phyloP scores from a whole-genome alignment of 2,113 vertebrate species.

The Sclerurus mexicanus region DNA sequence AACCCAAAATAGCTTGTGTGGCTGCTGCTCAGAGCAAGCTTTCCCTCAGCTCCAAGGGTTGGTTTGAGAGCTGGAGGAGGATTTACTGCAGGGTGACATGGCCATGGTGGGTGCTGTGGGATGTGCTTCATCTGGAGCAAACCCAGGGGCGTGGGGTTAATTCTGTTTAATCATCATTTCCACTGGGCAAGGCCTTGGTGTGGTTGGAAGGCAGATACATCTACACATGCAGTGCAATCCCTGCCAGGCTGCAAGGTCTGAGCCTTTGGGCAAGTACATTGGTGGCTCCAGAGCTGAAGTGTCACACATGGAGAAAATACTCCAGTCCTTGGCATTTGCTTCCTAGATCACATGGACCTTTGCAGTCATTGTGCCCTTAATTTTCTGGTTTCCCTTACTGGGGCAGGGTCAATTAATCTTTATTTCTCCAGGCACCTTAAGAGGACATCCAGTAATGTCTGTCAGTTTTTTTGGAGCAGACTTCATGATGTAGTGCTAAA shows the following conservation, averaged over 20 bases:
- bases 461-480: neutral
- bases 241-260: neutral
- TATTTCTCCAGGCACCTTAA: neutral
- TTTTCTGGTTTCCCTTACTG: neutral
- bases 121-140: neutral
- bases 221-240: neutral
- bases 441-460: neutral
- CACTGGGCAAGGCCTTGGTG: neutral
- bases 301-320: neutral
- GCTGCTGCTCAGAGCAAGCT: neutral
- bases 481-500: neutral
- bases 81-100: neutral
- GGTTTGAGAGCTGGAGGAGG: neutral
- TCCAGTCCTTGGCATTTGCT: neutral
- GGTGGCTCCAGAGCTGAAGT: neutral
- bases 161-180: neutral
- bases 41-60: neutral
- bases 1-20: constrained; percentile 41
- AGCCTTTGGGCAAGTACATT: neutral
- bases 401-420: neutral
- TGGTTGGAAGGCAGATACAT: neutral
- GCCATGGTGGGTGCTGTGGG: neutral
- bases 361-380: neutral
- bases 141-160: neutral
- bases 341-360: neutral